These are phyloP conservation scores for Gryllus bimaculatus DNA, from an alignment of 1,140 invertebrate genomes.

Conservation along the genomic window DNA sequence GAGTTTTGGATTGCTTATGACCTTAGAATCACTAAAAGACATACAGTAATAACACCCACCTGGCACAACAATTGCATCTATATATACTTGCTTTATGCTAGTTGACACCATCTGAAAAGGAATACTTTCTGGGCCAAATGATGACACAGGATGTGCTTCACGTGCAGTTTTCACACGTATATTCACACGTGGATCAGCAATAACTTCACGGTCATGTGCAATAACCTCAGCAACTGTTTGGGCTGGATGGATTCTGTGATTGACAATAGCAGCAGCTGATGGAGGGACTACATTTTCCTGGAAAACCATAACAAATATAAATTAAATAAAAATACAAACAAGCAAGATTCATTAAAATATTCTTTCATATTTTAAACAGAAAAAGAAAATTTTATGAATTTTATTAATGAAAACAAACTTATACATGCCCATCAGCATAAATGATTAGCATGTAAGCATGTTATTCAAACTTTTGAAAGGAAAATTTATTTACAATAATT, in stretches of 20 bases:
- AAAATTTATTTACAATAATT: too few species aligned
- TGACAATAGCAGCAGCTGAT: constrained; percentile 40
- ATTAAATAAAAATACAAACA: too few species aligned
- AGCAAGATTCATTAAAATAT: too few species aligned
- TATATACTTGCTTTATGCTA: constrained; percentile 40
- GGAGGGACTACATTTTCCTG: constrained; percentile 46
- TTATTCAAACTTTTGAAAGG: too few species aligned
- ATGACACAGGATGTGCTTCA: constrained; percentile 39
- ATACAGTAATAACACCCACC: too few species aligned
- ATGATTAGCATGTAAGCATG: too few species aligned
- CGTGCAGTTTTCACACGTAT: constrained; percentile 30
- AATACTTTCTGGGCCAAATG: constrained; percentile 35
- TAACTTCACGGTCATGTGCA: constrained; percentile 37
- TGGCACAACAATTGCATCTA: constrained; percentile 38
- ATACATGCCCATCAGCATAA: too few species aligned
- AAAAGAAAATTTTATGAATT: too few species aligned
- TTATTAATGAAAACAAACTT: too few species aligned
- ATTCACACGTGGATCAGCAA: constrained; percentile 39
- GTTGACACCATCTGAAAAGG: constrained; percentile 40
- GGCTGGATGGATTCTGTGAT: constrained; percentile 46
- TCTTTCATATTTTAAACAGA: too few species aligned
- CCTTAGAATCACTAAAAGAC: too few species aligned
- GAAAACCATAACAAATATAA: constrained; percentile 12
- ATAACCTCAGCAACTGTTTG: constrained; percentile 41
- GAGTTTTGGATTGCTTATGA: too few species aligned